These are phyloP conservation scores for Engystomops pustulosus DNA, from an alignment of 2,113 vertebrate species.

Conservation along the genomic window DNA sequence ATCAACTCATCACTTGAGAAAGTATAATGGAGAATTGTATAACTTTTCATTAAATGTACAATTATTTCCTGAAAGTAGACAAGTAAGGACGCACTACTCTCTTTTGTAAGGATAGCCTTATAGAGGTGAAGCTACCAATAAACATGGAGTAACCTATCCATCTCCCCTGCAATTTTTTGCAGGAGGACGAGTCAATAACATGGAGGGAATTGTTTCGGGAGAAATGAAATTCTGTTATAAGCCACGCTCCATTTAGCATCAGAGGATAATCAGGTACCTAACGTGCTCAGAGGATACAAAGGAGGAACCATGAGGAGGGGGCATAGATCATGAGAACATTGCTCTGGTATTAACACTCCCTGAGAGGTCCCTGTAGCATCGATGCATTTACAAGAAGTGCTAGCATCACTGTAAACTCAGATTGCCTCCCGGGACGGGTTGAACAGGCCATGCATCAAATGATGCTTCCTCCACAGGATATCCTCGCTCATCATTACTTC, in stretches of 20 bases:
- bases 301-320: not conserved
- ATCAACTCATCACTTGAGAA: too few relatives aligned
- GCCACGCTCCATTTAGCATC: conserved; percentile 56
- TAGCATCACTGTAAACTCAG: conserved; percentile 28
- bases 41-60: too few relatives aligned
- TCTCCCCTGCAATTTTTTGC: conserved; percentile 10
- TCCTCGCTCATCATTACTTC: not conserved
- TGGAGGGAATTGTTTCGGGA: conserved; percentile 62
- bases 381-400: conserved; percentile 22
- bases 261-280: conserved; percentile 55
- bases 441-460: not conserved
- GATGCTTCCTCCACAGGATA: not conserved
- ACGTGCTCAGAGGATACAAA: conserved; percentile 11
- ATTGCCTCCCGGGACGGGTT: not conserved
- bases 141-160: not conserved
- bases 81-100: not conserved
- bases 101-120: not conserved
- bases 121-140: conserved; percentile 22
- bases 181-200: conserved; percentile 60
- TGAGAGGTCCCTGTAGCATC: conserved; percentile 39
- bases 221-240: conserved; percentile 62
- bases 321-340: conserved; percentile 36
- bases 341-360: conserved; percentile 30
- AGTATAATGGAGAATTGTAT: too few relatives aligned
- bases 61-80: too few relatives aligned